A percentile compares a stretch with the other conserved stretches of the same genome.
Conservation (phyloP, 2,888 invertebrate species). For the Ptilodon capucinus region DNA sequence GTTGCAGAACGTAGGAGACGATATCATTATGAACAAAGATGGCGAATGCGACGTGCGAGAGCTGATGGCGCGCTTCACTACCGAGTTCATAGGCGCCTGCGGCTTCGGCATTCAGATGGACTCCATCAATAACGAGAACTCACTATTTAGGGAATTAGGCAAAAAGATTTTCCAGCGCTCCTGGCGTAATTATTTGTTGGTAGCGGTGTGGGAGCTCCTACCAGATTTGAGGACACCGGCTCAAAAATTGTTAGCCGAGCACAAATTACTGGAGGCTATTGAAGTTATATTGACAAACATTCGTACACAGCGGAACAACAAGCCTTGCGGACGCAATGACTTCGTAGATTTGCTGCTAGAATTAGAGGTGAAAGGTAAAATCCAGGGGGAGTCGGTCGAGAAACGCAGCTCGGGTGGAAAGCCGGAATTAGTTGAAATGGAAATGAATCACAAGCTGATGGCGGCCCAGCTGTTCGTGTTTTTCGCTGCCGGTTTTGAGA, state of each 20-base stretch:
- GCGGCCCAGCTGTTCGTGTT: slow-evolving; percentile 61
- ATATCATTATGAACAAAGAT: slow-evolving; percentile 35
- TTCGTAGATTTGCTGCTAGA: slow-evolving; percentile 57
- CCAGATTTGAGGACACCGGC: slow-evolving; percentile 41
- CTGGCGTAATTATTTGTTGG: slow-evolving; percentile 21
- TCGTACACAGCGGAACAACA: slow-evolving; percentile 49
- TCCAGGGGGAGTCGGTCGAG: slow-evolving; percentile 57
- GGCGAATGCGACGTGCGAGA: slow-evolving; percentile 50
- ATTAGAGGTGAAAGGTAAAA: slow-evolving; percentile 48
- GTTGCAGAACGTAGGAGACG: slow-evolving; percentile 41
- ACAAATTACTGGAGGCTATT: slow-evolving; percentile 26
- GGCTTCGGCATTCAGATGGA: slow-evolving; percentile 58
- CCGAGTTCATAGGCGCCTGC: slow-evolving; percentile 59
- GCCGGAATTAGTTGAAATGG: slow-evolving; percentile 44
- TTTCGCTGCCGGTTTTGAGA: slow-evolving; percentile 74
- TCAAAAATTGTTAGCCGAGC: slow-evolving; percentile 17
- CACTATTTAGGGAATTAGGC: slow-evolving; percentile 47
- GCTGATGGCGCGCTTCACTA: slow-evolving; percentile 59
- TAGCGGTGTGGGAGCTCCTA: slow-evolving; percentile 44
- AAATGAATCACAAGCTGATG: slow-evolving; percentile 45
- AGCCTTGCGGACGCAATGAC: slow-evolving; percentile 53
- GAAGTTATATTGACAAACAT: slow-evolving; percentile 42
- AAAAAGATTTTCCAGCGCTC: slow-evolving; percentile 40
- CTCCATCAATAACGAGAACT: slow-evolving; percentile 50
- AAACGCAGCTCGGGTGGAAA: slow-evolving; percentile 46